Base-by-base conservation (phyloP, 1,140 invertebrate species). In the Panulirus ornatus region DNA sequence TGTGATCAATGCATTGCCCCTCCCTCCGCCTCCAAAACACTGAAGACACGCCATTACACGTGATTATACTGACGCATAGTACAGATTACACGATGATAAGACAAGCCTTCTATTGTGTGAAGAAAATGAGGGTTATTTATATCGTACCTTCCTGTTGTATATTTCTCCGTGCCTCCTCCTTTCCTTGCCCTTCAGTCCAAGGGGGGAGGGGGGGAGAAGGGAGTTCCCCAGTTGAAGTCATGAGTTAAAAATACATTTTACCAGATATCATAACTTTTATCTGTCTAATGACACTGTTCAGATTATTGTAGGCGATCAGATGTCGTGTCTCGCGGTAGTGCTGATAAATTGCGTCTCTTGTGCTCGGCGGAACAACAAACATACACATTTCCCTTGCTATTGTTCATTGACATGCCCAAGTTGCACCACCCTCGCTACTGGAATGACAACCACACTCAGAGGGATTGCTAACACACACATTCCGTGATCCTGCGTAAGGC, bases 121-220 rank as follows among this genome's bases (percentile, higher is more conserved):
- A 66, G n/a, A 66, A 66, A 66, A 66, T 66, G 58, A 66, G 58
- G 58, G 58, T 66, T 30, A 66, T 66, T 66, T 66, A 66, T 6
- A 66, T 66, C 58, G 27, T 22, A 8, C n/a, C 58, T 66, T 66
- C 58, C 58, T 66, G 58, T 66, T 30, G 27, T 66, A 5, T 66
- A 22, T 66, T 6, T 66, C n/a, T 66, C 6, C 30, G 27, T 30
- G 6, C 44, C 44, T 47, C 30, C 16, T 6, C 8, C 58, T 30
- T 66, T 19, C 6, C n/a, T n/a, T n/a, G 58, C 58, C 58, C 54
- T 22, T 58, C 19, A 47, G n/a, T n/a, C n/a, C n/a, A n/a, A n/a
- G n/a, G n/a, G n/a, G n/a, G n/a, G n/a, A n/a, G 14, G 44, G 5
- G 44, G 14, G 5, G 44, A 47, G 44, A 47, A 47, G 44, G 44